phyloP scores from a whole-genome alignment of 2,888 invertebrate species.

The Mesochorus sp. region DNA sequence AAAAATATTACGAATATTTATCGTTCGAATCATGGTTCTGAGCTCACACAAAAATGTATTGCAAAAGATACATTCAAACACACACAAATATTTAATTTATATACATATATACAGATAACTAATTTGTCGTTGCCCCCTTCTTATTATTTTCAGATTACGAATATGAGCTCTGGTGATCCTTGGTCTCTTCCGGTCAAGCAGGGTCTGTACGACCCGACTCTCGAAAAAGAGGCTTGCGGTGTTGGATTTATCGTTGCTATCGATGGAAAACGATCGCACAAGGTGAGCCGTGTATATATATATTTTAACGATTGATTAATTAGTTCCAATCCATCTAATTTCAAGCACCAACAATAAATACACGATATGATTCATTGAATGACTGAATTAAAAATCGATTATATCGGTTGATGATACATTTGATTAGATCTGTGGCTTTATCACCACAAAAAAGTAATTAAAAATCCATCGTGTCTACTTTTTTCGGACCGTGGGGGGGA shows the following conservation, averaged over 20 bases:
- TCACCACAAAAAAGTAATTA: not conserved
- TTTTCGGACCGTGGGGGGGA: not conserved
- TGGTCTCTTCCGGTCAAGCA: conserved; percentile 93
- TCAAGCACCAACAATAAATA: too few species aligned
- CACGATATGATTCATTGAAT: not conserved
- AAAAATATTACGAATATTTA: too few species aligned
- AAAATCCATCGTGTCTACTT: not conserved
- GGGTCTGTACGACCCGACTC: conserved; percentile 97
- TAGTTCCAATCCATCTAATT: too few species aligned
- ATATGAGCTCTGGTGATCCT: conserved; percentile 85
- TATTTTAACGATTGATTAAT: too few species aligned
- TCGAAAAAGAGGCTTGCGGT: conserved; percentile 99
- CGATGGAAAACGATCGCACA: conserved; percentile 96
- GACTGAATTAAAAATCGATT: not conserved
- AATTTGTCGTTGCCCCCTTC: conserved; percentile 7
- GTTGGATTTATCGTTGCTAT: conserved; percentile 99
- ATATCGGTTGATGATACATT: not conserved
- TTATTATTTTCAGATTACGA: conserved; percentile 74
- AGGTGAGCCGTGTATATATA: conserved; percentile 83
- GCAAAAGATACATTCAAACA: conserved; percentile 1
- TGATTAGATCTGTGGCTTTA: not conserved
- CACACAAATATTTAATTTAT: not conserved
- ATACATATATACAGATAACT: not conserved
- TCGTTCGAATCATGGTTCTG: too few species aligned
- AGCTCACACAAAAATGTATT: too few species aligned